Base-by-base conservation (phyloP, 1,140 invertebrate genomes). In the Aphis craccivora region DNA sequence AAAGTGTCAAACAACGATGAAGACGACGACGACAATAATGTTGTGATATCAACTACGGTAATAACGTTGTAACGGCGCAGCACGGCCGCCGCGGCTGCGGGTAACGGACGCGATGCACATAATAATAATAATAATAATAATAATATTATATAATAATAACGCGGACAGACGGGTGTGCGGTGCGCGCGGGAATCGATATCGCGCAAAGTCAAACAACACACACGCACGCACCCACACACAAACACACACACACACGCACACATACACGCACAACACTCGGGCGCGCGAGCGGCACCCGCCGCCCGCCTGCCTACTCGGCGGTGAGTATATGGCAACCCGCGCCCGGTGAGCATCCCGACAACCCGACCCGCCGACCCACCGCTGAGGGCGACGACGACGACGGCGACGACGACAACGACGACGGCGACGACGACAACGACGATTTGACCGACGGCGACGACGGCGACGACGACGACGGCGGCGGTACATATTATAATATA, bases 191-290 rank as follows among this genome's bases (percentile, higher is more conserved):
- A 84, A 84, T 84, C 83, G 83, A 84, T 84, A 84, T 84, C 23
- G 83, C 40, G 37, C 37, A 84, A 84, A 84, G 83, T 84, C 83
- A 84, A 84, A 84, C 83, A 84, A 84, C 22, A 40, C 83, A 43
- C 22, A 84, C 81, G 6, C 81, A 37, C 35, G 20, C 55, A 22
- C 55, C 6, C 51, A 20, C 51, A 3, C 53, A 43, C 53, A 4
- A 8, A 4, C 11, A 20, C 53, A 55, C 23, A 55, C 20, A 20
- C 53, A 55, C 20, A 55, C 53, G 2, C 53, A 6, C 53, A 3
- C 1, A 4, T 5, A 55, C 18, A 55, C 55, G 22, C 76, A 81
- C 35, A 37, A 83, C 76, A 83, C 35, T 6, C 1, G 76, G 0
- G 35, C n/a, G 35, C 76, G n/a, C 76, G 60, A 67, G 60, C 60